Percentiles rank a stretch among this genome's conserved stretches.
These are phyloP conservation scores for Sceloporus undulatus DNA, from an alignment of 2,113 vertebrate species.

Conservation along the genomic window DNA sequence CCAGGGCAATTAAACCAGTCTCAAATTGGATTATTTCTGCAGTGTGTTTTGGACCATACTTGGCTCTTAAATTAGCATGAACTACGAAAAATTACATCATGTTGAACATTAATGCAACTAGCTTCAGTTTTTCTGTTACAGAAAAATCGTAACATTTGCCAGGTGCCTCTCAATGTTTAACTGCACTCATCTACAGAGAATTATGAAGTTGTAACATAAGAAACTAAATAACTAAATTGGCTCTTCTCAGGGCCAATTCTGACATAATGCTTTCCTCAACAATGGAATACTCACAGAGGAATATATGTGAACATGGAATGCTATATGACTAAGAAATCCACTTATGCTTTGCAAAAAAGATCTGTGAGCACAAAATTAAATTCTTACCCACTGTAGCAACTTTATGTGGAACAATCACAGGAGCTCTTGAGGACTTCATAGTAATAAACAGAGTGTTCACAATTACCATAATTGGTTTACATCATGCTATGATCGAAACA, in stretches of 20 bases:
- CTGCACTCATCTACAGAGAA: neutral
- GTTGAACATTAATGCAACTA: conserved; percentile 34
- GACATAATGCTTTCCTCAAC: neutral
- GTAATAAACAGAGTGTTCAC: neutral
- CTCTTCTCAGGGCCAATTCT: neutral
- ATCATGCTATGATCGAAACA: neutral
- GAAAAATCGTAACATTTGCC: neutral
- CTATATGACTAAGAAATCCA: neutral
- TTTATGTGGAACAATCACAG: neutral
- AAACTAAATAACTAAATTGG: neutral
- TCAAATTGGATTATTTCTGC: no score
- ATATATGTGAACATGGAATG: neutral
- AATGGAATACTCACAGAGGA: neutral
- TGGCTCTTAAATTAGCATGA: conserved; percentile 31
- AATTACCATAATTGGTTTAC: neutral
- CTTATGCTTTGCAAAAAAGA: neutral
- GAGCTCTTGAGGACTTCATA: neutral
- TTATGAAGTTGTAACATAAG: conserved; percentile 7
- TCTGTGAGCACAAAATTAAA: neutral
- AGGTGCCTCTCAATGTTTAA: neutral
- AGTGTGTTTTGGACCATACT: conserved; percentile 29
- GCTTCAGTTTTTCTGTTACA: conserved; percentile 28
- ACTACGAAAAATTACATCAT: conserved; percentile 29
- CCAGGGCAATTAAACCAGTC: no score
- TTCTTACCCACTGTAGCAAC: neutral